Evolutionary conservation across 2,888 invertebrate genomes (phyloP), one percentile per base, ranked within the genome.

Genomic region (Malacosoma neustria): DNA sequence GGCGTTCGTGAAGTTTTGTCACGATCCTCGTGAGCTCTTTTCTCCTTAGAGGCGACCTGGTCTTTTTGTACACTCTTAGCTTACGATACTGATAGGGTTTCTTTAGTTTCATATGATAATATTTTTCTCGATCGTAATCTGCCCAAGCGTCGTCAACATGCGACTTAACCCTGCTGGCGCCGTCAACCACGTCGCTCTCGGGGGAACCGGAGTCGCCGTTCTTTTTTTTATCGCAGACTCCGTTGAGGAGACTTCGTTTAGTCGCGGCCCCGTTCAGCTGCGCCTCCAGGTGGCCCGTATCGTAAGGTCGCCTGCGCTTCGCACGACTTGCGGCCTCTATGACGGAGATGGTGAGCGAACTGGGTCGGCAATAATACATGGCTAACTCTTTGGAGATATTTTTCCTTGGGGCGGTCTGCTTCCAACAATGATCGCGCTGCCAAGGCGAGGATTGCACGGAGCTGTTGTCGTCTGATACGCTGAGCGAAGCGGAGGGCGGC

Each of bases 351-450:
- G 66, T 65, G 66, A 87, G 63, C 52, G 81, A 76, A 51, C 87
- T 86, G 40, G 89, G 89, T 51, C 90, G 84, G 70, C 89, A 88
- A 66, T 89, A 92, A 70, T 88, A 91, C 67, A 94, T 89, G 63
- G 89, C 89, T 84, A 93, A 87, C 81, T 92, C 92, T 66, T 89
- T 90, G 66, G 92, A 91, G 49, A 91, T 85, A 70, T 92, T 90
- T 49, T 90, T 90, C 57, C 91, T 90, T 40, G 95, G 95, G 50
- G 89, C 87, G 48, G 90, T 85, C 76, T 95, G 95, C 76, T 95
- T 95, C 94, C 95, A 95, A 69, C 93, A 92, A 81, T 94, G 94
- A 77, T 95, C 95, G 56, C 95, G 89, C 80, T 94, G 93, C 93
- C 95, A 95, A 44, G 95, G 95, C 61, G 95, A 95, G 52, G 95